A percentile compares a stretch with the other conserved stretches of the same genome.
Evolutionary conservation across 2,888 invertebrate species (phyloP).

Genomic region (Diloba caeruleocephala): DNA sequence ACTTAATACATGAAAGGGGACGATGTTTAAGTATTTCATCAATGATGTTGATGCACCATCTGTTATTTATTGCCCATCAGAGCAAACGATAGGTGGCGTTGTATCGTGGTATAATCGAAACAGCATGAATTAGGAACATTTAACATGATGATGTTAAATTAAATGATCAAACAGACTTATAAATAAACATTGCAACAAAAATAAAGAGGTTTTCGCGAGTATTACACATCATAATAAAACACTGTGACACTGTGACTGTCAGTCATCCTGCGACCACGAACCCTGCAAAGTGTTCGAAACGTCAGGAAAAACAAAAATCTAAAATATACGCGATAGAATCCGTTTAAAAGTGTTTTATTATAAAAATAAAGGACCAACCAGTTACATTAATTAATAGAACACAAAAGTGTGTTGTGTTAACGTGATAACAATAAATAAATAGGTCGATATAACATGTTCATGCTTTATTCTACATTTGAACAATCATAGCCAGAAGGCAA

Average conservation of each 20-base stretch:
- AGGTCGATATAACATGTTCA: conserved; percentile 32
- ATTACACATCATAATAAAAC: too few species aligned
- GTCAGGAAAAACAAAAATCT: too few species aligned
- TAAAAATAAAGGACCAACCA: conserved; percentile 3
- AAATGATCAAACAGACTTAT: conserved; percentile 25
- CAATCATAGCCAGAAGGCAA: conserved; percentile 18
- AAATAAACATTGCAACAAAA: conserved; percentile 4
- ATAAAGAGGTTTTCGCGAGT: too few species aligned
- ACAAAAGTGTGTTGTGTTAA: conserved; percentile 39
- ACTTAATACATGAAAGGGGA: conserved; percentile 5
- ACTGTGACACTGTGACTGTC: too few species aligned
- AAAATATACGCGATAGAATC: too few species aligned
- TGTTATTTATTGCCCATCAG: conserved; percentile 41
- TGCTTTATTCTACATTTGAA: conserved; percentile 25
- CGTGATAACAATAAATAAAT: conserved; percentile 41
- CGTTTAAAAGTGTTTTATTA: too few species aligned
- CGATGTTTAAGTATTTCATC: conserved; percentile 29
- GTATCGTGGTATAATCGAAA: conserved; percentile 15
- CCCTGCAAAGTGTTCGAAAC: too few species aligned
- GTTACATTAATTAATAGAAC: conserved; percentile 38
- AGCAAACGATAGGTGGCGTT: conserved; percentile 34
- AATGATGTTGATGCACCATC: conserved; percentile 36
- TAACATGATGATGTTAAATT: conserved; percentile 22
- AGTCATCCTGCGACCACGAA: too few species aligned
- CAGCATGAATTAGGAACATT: conserved; percentile 34